Conservation (phyloP, 2,888 invertebrate species). For the Calameuta filiformis region DNA sequence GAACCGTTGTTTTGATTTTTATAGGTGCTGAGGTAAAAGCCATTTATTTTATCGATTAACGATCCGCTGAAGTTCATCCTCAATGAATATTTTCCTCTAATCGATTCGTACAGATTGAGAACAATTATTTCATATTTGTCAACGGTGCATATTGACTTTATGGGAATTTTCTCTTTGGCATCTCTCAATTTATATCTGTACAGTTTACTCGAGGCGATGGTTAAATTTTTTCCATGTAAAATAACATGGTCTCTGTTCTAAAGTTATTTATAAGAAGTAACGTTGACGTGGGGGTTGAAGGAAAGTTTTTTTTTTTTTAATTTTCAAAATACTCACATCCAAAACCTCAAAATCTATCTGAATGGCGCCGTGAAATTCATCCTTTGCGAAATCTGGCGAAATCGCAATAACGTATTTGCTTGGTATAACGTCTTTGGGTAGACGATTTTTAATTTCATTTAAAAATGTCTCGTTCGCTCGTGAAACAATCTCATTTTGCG, state of each 20-base stretch:
- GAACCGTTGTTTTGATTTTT: slow-evolving; percentile 12
- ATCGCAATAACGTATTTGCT: slow-evolving; percentile 28
- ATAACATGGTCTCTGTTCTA: slow-evolving; percentile 16
- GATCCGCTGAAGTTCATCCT: slow-evolving; percentile 67
- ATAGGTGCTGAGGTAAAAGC: slow-evolving; percentile 70
- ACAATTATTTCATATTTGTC: slow-evolving; percentile 24
- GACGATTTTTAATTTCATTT: slow-evolving; percentile 10
- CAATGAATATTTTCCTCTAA: slow-evolving; percentile 18
- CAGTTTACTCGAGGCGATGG: slow-evolving; percentile 46
- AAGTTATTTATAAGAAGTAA: neutral
- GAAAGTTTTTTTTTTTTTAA: too few species aligned
- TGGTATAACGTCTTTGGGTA: slow-evolving; percentile 23
- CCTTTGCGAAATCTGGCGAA: slow-evolving; percentile 23
- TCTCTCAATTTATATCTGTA: slow-evolving; percentile 17
- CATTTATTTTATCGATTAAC: slow-evolving; percentile 67
- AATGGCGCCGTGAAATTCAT: slow-evolving; percentile 26
- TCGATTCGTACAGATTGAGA: slow-evolving; percentile 12
- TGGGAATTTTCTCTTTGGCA: neutral
- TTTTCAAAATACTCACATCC: slow-evolving; percentile 16
- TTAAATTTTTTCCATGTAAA: slow-evolving; percentile 54
- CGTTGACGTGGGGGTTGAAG: neutral
- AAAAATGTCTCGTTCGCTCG: too few species aligned
- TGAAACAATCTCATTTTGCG: too few species aligned
- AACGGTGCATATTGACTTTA: slow-evolving; percentile 19
- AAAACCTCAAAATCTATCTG: slow-evolving; percentile 26